Base-by-base conservation (phyloP, 2,888 invertebrate species). In the Leptothorax acervorum region DNA sequence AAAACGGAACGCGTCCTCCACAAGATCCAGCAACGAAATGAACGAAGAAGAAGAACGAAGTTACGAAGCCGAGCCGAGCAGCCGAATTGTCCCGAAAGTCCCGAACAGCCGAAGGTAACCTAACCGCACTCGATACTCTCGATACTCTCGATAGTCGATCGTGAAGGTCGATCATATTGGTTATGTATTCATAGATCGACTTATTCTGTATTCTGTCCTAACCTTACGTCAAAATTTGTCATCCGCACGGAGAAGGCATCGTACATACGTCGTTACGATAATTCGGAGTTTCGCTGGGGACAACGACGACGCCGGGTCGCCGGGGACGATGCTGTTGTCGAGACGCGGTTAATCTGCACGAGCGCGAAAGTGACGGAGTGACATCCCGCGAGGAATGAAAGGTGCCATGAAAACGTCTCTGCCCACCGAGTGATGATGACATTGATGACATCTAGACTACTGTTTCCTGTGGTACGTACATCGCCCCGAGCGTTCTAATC, bases 191-290 rank as follows among this genome's bases (percentile, higher is more conserved):
- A 23, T 23, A 23, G 23, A 23, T 23, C 23, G 23, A 23, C 23
- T 23, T 23, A 23, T 23, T 23, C 23, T 23, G 23, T 23, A 23
- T 23, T 23, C 23, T 23, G 23, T 18, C 12, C 31, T 74, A 74
- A 74, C 74, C 45, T 71, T 60, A 28, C 57, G n/a, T 74, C 28
- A 60, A n/a, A 45, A 60, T 60, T 74, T 74, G 74, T 74, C 74
- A 74, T 74, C 45, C 45, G 45, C 1, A 31, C 57, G 42, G n/a
- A 39, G n/a, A 15, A 12, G 51, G 35, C 5, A 39, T 60, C 45
- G 11, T 60, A 31, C 45, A 6, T 60, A 31, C 45, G 60, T 31
- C 60, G 31, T 73, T 31, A 12, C 45, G n/a, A 60, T n/a, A 74
- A 60, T 60, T 57, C 18, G 57, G 28, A 23, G 42, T 73, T 39